Evolutionary conservation across 1,140 invertebrate species (phyloP).

Genomic region (Dinothrombium tinctorium): DNA sequence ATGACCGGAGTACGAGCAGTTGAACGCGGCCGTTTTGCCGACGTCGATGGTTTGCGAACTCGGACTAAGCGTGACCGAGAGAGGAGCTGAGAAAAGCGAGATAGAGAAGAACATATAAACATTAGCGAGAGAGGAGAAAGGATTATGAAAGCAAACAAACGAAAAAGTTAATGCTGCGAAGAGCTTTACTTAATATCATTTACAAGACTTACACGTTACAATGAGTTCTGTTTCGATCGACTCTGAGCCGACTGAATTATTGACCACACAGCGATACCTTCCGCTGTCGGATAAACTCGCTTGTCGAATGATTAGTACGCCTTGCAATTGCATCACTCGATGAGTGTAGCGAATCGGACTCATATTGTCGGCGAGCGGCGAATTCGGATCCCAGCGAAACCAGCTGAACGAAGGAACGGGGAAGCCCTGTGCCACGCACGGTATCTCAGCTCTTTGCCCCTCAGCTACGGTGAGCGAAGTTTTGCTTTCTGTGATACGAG

Average conservation of each 20-base stretch:
- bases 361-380: too few relatives aligned
- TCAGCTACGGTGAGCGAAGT: constrained; percentile 12
- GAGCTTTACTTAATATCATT: too few relatives aligned
- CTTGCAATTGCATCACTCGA: constrained; percentile 11
- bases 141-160: too few relatives aligned
- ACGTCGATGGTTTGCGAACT: constrained; percentile 7
- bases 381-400: background rate
- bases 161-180: too few relatives aligned
- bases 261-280: constrained; percentile 17
- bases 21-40: constrained; percentile 19
- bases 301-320: constrained; percentile 13
- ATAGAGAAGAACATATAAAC: too few relatives aligned
- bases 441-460: constrained; percentile 22
- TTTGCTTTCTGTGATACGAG: constrained; percentile 13
- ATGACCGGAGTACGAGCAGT: constrained; percentile 20
- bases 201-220: constrained; percentile 18
- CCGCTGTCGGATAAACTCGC: constrained; percentile 13
- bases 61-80: background rate
- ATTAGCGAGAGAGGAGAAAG: too few relatives aligned
- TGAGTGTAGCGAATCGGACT: too few relatives aligned
- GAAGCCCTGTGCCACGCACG: constrained; percentile 21
- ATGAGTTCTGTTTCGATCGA: constrained; percentile 15
- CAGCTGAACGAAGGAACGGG: constrained; percentile 16
- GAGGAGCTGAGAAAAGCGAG: background rate
- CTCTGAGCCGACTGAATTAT: constrained; percentile 18